A percentile compares a stretch with the other conserved stretches of the same genome.
Evolutionary conservation across 2,888 invertebrate genomes (phyloP).

Genomic region (Mylabris sibirica): DNA sequence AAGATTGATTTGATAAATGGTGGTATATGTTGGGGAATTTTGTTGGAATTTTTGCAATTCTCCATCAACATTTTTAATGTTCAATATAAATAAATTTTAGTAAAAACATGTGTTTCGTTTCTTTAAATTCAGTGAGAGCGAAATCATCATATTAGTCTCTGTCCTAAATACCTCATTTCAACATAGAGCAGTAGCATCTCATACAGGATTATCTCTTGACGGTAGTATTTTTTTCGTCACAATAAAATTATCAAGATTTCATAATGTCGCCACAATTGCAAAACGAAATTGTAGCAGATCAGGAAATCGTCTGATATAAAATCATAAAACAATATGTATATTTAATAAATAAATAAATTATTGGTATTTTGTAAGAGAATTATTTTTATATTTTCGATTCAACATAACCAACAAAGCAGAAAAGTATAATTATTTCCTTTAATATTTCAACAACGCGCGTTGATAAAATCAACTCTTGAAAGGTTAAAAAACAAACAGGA

Average conservation of each 20-base stretch:
- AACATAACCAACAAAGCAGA: constrained; percentile 31
- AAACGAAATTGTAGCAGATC: not conserved
- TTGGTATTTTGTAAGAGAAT: not conserved
- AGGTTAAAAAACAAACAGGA: constrained; percentile 26
- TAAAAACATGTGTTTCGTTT: constrained; percentile 22
- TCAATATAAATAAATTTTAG: constrained; percentile 14
- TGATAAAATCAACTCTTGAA: constrained; percentile 26
- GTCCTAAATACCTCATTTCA: constrained; percentile 35
- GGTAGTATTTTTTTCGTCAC: not conserved
- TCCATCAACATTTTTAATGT: not conserved
- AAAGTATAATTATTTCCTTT: constrained; percentile 37
- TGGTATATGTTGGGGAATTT: not conserved
- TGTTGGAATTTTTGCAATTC: constrained; percentile 8
- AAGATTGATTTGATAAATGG: not conserved
- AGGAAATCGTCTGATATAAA: not conserved
- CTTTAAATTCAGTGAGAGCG: constrained; percentile 24
- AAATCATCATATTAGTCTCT: constrained; percentile 24
- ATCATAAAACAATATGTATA: not conserved
- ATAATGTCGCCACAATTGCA: not conserved
- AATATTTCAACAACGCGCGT: constrained; percentile 23
- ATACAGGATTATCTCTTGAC: constrained; percentile 13
- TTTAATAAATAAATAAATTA: not conserved
- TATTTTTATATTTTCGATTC: constrained; percentile 12
- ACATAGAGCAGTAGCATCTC: constrained; percentile 23
- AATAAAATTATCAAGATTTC: constrained; percentile 8